phyloP scores from a whole-genome alignment of 1,140 invertebrate genomes.

The Diabrotica virgifera region DNA sequence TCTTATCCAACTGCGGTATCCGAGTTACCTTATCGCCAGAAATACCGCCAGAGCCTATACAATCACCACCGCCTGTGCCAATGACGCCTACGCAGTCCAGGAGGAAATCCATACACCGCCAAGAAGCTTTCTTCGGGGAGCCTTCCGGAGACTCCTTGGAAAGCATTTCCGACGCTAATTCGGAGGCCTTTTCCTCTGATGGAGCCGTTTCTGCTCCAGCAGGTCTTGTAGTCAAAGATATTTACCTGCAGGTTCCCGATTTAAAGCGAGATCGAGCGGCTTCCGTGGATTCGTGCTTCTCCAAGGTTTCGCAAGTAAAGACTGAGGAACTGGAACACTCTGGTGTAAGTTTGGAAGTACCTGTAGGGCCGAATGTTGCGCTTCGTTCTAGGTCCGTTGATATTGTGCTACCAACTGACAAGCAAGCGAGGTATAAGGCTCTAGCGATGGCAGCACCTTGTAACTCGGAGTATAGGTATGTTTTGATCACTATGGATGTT shows the following conservation, averaged over 20 bases:
- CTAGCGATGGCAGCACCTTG: conserved; percentile 55
- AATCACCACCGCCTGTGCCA: conserved; percentile 49
- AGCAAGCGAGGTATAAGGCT: conserved; percentile 80
- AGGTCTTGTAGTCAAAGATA: conserved; percentile 60
- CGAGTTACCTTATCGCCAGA: conserved; percentile 67
- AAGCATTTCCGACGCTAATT: conserved; percentile 56
- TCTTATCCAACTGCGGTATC: conserved; percentile 53
- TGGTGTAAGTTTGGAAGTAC: conserved; percentile 55
- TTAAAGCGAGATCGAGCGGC: conserved; percentile 77
- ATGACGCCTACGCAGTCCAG: conserved; percentile 37
- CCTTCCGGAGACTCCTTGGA: conserved; percentile 64
- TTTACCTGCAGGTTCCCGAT: conserved; percentile 78
- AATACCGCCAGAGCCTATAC: conserved; percentile 47
- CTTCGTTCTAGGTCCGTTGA: conserved; percentile 85
- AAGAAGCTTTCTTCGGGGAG: conserved; percentile 75
- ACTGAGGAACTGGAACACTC: conserved; percentile 63
- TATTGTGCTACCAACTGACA: conserved; percentile 83
- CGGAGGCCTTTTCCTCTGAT: conserved; percentile 52
- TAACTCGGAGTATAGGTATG: conserved; percentile 30
- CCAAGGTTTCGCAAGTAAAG: conserved; percentile 65
- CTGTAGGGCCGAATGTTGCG: conserved; percentile 66
- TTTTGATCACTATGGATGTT: conserved; percentile 16
- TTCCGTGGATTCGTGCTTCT: conserved; percentile 78
- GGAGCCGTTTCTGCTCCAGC: conserved; percentile 44
- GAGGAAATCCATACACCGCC: conserved; percentile 67